Evolutionary conservation across 2,888 invertebrate genomes (phyloP).

Genomic region (Hipparchia sbordonii): DNA sequence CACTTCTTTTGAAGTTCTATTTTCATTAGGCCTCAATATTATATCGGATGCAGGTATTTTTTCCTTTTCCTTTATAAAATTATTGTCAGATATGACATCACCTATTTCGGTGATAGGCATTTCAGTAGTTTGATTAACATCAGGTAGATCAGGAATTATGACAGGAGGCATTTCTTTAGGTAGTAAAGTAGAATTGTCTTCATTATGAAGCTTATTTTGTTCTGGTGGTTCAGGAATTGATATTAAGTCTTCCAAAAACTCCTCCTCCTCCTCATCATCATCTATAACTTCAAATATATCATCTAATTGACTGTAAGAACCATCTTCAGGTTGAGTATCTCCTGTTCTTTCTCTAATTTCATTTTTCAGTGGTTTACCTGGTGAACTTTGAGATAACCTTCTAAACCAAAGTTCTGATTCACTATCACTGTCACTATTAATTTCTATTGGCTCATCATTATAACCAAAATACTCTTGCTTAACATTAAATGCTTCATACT

Average conservation of each 20-base stretch:
- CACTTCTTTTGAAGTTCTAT: conserved; percentile 13
- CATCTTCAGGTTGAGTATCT: conserved; percentile 54
- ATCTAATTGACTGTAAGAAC: conserved; percentile 73
- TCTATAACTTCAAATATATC: conserved; percentile 49
- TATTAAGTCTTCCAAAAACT: conserved; percentile 61
- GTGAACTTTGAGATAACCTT: conserved; percentile 79
- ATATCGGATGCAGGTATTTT: conserved; percentile 32
- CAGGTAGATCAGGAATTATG: too few species aligned
- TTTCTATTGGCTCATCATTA: conserved; percentile 65
- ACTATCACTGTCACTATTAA: conserved; percentile 78
- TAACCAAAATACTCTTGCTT: conserved; percentile 69
- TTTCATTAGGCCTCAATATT: conserved; percentile 16
- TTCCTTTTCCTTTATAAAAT: conserved; percentile 21
- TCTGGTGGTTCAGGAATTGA: conserved; percentile 49
- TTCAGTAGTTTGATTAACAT: neutral
- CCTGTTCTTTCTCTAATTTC: conserved; percentile 42
- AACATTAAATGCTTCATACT: conserved; percentile 67
- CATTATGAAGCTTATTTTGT: neutral
- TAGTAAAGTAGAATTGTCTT: conserved; percentile 4
- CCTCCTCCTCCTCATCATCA: conserved; percentile 50
- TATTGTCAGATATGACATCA: neutral
- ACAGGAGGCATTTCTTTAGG: conserved; percentile 1
- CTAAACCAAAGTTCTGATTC: conserved; percentile 78
- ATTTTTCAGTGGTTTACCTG: conserved; percentile 64
- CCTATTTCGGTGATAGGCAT: neutral